phyloP scores from a whole-genome alignment of 2,888 invertebrate species.

The Drosophila borborema region DNA sequence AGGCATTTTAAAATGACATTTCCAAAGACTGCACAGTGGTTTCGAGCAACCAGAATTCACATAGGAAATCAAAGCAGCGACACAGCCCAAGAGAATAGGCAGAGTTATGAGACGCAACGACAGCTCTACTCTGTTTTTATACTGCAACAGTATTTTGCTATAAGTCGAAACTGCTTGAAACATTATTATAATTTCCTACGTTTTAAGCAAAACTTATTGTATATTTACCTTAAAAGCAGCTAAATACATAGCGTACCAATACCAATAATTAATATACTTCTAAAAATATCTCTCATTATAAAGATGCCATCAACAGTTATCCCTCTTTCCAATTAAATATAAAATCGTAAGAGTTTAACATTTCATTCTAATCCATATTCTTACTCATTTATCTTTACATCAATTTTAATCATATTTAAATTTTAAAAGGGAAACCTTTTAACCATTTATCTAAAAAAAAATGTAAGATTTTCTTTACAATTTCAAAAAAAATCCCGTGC shows the following conservation, averaged over 20 bases:
- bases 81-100: conserved; percentile 1
- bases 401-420: neutral
- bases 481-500: neutral
- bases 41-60: conserved; percentile 6
- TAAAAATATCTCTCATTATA: neutral
- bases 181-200: too few relatives aligned
- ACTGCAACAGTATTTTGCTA: too few relatives aligned
- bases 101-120: neutral
- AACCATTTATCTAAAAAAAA: neutral
- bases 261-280: neutral
- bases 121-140: neutral
- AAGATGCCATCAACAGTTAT: neutral
- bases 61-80: conserved; percentile 4
- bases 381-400: too few relatives aligned
- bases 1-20: conserved; percentile 77
- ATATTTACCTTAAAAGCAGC: neutral
- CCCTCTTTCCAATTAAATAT: neutral
- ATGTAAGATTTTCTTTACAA: too few relatives aligned
- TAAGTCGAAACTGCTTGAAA: neutral
- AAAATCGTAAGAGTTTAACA: neutral
- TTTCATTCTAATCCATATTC: neutral
- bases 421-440: neutral
- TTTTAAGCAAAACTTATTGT: too few relatives aligned
- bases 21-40: conserved; percentile 52
- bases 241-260: too few relatives aligned